Evolutionary conservation across 2,888 invertebrate species (phyloP), one percentile per base, ranked within the genome.

Genomic region (Calameuta pallipes): DNA sequence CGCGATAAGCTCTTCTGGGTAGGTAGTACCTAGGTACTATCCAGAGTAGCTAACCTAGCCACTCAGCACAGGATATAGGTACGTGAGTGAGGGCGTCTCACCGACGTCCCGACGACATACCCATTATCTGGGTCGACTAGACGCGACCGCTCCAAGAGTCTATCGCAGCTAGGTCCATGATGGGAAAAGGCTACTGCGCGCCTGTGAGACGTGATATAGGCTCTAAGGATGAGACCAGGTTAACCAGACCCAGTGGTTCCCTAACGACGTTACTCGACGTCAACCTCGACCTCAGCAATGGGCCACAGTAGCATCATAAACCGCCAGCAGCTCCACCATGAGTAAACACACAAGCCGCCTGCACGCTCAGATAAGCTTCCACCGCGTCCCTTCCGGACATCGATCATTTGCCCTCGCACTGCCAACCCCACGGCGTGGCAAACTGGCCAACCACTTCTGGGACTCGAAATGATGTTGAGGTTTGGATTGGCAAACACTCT

Each of bases 1-100:
- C 75, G 85, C 84, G 88, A 89, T 89, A 89, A 89, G 89, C 87
- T 79, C 80, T 80, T 82, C 56, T 23, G 9, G 56, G 56, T 56
- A 23, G 41, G 15, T 41, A 41, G 1, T 15, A 41, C 82, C 69
- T 33, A 30, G 74, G 75, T 75, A 75, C 69, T 33, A 75, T 56
- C 75, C 30, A 69, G 68, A 68, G 30, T 33, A 68, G 75, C 56
- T 9, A 56, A 56, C 56, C 56, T 35, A 56, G 56, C 4, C 4
- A 31, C 11, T 56, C 23, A 13, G 23, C 15, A 9, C 37, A 23
- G 56, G 23, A 56, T 56, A 9, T 56, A 56, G 23, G 15, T 56
- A 56, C 23, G 56, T 56, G 23, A 56, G 23, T 0, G 23, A 23
- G 1, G 56, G 1, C 56, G 56, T 56, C 56, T 23, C 23, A 56